phyloP scores from a whole-genome alignment of 1,140 invertebrate genomes.

The Aphaenogaster floridana region DNA sequence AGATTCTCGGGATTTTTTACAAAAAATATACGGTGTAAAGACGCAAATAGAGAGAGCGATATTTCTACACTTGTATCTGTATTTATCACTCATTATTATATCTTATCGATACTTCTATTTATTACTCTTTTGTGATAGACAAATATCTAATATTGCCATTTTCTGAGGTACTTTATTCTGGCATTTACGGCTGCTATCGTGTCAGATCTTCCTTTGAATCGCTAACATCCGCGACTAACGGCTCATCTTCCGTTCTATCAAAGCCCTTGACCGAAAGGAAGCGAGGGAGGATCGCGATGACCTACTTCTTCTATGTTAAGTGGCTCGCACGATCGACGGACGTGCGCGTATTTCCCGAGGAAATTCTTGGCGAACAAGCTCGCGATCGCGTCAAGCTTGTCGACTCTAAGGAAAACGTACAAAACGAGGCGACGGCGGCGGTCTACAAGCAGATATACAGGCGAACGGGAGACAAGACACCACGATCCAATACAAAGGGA shows the following conservation, averaged over 20 bases:
- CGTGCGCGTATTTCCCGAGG: slow-evolving; percentile 55
- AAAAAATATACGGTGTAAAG: not conserved
- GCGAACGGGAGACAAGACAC: slow-evolving; percentile 28
- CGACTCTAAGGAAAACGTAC: slow-evolving; percentile 48
- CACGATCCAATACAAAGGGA: slow-evolving; percentile 44
- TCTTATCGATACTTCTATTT: not conserved
- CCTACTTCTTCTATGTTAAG: slow-evolving; percentile 46
- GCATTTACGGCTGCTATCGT: not conserved
- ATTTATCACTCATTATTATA: not conserved
- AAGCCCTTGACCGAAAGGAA: slow-evolving; percentile 46
- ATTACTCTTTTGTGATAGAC: not conserved
- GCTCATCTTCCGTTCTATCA: slow-evolving; percentile 12
- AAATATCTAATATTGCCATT: not conserved
- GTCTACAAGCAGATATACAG: slow-evolving; percentile 30
- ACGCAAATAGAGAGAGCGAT: not conserved
- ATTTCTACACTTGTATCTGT: not conserved
- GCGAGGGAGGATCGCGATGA: not conserved
- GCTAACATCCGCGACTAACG: not conserved
- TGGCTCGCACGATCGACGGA: slow-evolving; percentile 45
- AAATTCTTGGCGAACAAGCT: slow-evolving; percentile 51
- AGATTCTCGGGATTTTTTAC: not conserved
- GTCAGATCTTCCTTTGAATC: not conserved
- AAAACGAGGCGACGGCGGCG: slow-evolving; percentile 20
- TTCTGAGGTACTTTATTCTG: not conserved
- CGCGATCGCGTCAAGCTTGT: slow-evolving; percentile 30